Evolutionary conservation across 2,797 vertebrate species (phyloP).

Genomic region (Rhadinocentrus ornatus): DNA sequence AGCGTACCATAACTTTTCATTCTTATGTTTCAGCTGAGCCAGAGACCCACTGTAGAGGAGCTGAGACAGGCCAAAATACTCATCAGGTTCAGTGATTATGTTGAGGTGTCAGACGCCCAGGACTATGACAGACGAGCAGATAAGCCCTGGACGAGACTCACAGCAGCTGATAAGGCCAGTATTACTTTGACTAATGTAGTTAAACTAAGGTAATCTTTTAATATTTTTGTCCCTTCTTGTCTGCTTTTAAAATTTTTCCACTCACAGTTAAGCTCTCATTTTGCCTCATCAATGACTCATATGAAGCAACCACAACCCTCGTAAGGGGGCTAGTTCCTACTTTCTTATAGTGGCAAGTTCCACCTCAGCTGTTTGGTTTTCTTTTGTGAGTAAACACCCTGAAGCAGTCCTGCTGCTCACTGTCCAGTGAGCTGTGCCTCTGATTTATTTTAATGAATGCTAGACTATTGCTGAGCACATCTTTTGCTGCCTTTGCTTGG

Average conservation of each 20-base stretch:
- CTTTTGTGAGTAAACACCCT: conserved; percentile 41
- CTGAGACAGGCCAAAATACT: conserved; percentile 96
- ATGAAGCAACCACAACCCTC: conserved; percentile 13
- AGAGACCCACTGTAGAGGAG: conserved; percentile 96
- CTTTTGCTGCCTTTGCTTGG: conserved; percentile 20
- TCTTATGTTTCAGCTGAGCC: conserved; percentile 87
- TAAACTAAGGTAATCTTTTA: conserved; percentile 26
- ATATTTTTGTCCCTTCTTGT: conserved; percentile 6
- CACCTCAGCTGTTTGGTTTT: conserved; percentile 49
- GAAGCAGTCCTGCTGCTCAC: conserved; percentile 50
- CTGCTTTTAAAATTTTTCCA: conserved; percentile 20
- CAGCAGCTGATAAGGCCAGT: conserved; percentile 95
- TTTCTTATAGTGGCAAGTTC: conserved; percentile 40
- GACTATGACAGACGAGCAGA: conserved; percentile 96
- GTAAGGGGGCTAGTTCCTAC: conserved; percentile 26
- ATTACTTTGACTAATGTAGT: conserved; percentile 16
- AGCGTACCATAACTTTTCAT: conserved; percentile 4
- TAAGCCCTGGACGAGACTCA: conserved; percentile 98
- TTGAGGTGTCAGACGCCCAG: conserved; percentile 96
- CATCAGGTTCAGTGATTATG: conserved; percentile 97
- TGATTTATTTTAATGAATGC: conserved; percentile 66
- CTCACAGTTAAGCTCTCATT: neutral
- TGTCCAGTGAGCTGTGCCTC: conserved; percentile 17
- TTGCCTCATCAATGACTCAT: neutral
- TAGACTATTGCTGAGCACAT: conserved; percentile 27